Evolutionary conservation across 2,888 invertebrate genomes (phyloP).

Genomic region (Tethea ocularis): DNA sequence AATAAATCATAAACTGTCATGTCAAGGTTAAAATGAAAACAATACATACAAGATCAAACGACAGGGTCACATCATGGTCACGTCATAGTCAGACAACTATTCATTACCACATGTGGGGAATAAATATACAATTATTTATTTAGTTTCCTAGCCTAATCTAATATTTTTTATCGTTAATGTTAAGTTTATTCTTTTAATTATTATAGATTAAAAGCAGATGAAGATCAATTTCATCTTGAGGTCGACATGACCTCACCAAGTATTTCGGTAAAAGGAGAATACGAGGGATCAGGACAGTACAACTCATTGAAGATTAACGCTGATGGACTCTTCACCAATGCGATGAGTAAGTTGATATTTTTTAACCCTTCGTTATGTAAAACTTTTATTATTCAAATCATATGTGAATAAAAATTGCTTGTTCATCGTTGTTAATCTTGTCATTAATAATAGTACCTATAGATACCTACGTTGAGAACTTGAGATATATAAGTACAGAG

Average conservation of each 20-base stretch:
- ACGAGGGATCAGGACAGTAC: constrained; percentile 85
- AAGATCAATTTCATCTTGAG: constrained; percentile 83
- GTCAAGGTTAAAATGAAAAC: neutral
- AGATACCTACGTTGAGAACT: no score
- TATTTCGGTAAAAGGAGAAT: constrained; percentile 82
- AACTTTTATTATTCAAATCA: no score
- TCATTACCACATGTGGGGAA: neutral
- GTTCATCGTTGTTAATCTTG: no score
- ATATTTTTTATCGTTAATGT: neutral
- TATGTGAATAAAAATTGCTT: no score
- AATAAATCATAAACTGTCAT: constrained; percentile 11
- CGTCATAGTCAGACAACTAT: constrained; percentile 3
- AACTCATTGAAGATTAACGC: constrained; percentile 85
- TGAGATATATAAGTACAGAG: no score
- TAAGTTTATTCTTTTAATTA: constrained; percentile 13
- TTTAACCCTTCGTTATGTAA: neutral
- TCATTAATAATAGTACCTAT: no score
- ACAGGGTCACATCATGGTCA: neutral
- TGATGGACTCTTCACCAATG: constrained; percentile 82
- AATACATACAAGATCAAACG: no score
- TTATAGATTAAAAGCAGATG: constrained; percentile 79
- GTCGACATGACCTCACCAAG: constrained; percentile 83
- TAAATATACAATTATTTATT: neutral
- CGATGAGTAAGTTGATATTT: constrained; percentile 80
- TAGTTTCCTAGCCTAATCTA: no score